These are phyloP conservation scores for Eonycteris spelaea DNA, from an alignment of 2,113 vertebrate genomes.

Conservation along the genomic window DNA sequence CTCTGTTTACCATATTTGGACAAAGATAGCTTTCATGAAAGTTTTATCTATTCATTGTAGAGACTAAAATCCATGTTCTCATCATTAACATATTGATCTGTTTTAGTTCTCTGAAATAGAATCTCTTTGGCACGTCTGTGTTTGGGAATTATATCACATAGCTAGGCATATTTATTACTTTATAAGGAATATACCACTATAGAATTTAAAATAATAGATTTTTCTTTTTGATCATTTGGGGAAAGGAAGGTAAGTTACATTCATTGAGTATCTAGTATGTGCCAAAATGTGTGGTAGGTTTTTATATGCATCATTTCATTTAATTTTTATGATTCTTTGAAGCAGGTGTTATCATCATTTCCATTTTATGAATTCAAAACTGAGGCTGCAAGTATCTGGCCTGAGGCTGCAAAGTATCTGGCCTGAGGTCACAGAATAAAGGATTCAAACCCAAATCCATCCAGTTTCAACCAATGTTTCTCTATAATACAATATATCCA, in stretches of 20 bases:
- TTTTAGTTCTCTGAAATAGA: conserved; percentile 3
- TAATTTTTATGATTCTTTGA: conserved; percentile 2
- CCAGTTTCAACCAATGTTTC: neutral
- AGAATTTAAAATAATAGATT: neutral
- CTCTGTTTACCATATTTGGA: neutral
- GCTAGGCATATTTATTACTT: neutral
- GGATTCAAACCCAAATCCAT: neutral
- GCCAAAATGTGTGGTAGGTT: neutral
- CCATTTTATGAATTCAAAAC: neutral
- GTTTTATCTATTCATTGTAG: neutral
- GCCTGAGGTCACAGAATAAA: neutral
- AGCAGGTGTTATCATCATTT: neutral
- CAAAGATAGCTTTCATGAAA: conserved; percentile 25
- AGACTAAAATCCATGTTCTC: neutral
- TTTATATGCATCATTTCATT: neutral
- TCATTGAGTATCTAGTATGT: neutral
- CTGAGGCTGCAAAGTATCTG: neutral
- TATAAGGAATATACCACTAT: neutral
- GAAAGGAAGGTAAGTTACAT: neutral
- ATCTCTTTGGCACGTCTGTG: neutral
- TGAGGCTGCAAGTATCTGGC: neutral
- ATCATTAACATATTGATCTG: conserved; percentile 8
- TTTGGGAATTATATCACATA: conserved; percentile 13
- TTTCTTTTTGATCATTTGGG: neutral
- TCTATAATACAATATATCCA: neutral